These are phyloP conservation scores for Tachina lurida DNA, from an alignment of 2,888 invertebrate genomes.

Conservation along the genomic window DNA sequence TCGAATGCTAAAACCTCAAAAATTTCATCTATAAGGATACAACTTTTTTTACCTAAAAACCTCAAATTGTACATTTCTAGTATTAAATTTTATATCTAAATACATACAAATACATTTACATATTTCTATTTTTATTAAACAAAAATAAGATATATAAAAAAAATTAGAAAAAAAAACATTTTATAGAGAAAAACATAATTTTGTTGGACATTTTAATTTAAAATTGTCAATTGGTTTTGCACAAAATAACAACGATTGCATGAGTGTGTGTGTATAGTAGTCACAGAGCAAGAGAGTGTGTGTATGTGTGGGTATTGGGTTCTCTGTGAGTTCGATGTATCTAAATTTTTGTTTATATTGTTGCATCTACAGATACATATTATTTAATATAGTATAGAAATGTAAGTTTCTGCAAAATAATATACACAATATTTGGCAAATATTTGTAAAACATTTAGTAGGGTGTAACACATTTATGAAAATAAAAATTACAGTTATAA, in stretches of 20 bases:
- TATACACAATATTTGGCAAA: conserved; percentile 24
- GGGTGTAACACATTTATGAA: not conserved
- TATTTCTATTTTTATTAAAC: conserved; percentile 24
- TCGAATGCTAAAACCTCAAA: conserved; percentile 57
- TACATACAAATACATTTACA: conserved; percentile 25
- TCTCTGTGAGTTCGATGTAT: not conserved
- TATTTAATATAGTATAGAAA: conserved; percentile 28
- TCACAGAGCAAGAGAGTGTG: not conserved
- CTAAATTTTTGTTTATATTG: conserved; percentile 28
- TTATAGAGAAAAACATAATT: conserved; percentile 62
- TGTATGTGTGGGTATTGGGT: not conserved
- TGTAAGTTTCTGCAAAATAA: not conserved
- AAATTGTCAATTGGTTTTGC: conserved; percentile 73
- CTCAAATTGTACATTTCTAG: conserved; percentile 60
- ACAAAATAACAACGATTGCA: conserved; percentile 33
- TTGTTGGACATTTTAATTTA: conserved; percentile 73
- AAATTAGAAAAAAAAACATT: conserved; percentile 15
- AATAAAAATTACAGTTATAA: not conserved
- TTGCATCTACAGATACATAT: conserved; percentile 35
- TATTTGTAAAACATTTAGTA: conserved; percentile 13
- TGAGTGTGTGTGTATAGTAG: not conserved
- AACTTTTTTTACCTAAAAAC: conserved; percentile 8
- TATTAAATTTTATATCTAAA: conserved; percentile 55
- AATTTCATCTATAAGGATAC: conserved; percentile 21
- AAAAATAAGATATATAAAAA: not conserved